Conservation (phyloP, 2,888 invertebrate genomes). For the Melanotus villosus region DNA sequence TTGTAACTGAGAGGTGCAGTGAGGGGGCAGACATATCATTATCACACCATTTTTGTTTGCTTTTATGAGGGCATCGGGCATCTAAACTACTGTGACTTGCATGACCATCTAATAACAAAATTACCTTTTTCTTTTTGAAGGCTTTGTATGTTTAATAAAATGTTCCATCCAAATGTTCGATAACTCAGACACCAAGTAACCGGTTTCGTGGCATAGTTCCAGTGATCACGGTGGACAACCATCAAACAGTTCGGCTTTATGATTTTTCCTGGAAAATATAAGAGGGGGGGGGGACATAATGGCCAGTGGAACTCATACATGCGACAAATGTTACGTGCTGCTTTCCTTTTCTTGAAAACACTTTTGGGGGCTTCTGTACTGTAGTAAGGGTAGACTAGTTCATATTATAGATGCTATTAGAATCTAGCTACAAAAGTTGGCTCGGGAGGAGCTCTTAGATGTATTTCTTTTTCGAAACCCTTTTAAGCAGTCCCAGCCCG, state of each 20-base stretch:
- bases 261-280: neutral
- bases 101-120: conserved; percentile 49
- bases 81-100: conserved; percentile 37
- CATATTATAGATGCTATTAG: too few species aligned
- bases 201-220: conserved; percentile 1
- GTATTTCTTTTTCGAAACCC: too few species aligned
- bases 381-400: too few species aligned
- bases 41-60: conserved; percentile 56
- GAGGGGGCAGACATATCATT: conserved; percentile 61
- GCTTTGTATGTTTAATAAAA: too few species aligned
- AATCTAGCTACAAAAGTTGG: too few species aligned
- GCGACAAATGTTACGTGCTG: too few species aligned
- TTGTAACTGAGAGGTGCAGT: conserved; percentile 56
- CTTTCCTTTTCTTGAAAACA: too few species aligned
- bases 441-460: too few species aligned
- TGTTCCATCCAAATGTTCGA: too few species aligned
- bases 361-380: too few species aligned
- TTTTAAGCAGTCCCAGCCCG: too few species aligned
- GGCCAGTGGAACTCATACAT: too few species aligned
- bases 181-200: neutral
- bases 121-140: neutral
- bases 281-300: neutral
- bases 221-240: neutral
- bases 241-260: neutral
- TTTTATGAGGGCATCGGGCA: neutral